Conservation (phyloP, 2,113 vertebrate genomes). For the Candoia aspera region DNA sequence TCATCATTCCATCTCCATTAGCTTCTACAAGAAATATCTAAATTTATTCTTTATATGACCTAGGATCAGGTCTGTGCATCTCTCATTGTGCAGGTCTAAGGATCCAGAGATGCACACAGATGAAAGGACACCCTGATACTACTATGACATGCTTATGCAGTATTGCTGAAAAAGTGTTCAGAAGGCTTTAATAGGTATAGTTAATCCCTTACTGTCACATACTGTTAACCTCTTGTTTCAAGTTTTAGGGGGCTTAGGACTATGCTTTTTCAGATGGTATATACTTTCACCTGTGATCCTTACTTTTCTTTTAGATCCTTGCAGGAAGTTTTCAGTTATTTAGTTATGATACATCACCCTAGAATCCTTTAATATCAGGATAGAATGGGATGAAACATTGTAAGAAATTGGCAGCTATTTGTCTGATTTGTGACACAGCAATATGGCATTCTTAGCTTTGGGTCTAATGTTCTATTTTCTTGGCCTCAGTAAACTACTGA, state of each 20-base stretch:
- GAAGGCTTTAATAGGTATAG: not conserved
- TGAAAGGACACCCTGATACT: not conserved
- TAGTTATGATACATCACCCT: too few species aligned
- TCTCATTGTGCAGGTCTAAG: not conserved
- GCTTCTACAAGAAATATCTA: not conserved
- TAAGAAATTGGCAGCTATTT: slow-evolving; percentile 9
- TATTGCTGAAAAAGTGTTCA: not conserved
- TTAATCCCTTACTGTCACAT: not conserved
- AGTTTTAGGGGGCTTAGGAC: not conserved
- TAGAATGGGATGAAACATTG: not conserved
- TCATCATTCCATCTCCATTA: not conserved
- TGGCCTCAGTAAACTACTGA: slow-evolving; percentile 3
- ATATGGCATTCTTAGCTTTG: slow-evolving; percentile 5
- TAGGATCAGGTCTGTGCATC: not conserved
- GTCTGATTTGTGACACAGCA: slow-evolving; percentile 23
- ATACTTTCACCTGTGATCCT: too few species aligned
- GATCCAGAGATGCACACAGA: not conserved
- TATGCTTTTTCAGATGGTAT: not conserved
- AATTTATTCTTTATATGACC: not conserved
- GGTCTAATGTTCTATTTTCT: slow-evolving; percentile 34
- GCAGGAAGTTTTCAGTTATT: too few species aligned
- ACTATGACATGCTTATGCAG: not conserved
- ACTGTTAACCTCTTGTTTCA: not conserved
- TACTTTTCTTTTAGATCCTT: too few species aligned
- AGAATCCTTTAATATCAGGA: not conserved